Conservation (phyloP, 2,113 vertebrate genomes). For the Meles meles region DNA sequence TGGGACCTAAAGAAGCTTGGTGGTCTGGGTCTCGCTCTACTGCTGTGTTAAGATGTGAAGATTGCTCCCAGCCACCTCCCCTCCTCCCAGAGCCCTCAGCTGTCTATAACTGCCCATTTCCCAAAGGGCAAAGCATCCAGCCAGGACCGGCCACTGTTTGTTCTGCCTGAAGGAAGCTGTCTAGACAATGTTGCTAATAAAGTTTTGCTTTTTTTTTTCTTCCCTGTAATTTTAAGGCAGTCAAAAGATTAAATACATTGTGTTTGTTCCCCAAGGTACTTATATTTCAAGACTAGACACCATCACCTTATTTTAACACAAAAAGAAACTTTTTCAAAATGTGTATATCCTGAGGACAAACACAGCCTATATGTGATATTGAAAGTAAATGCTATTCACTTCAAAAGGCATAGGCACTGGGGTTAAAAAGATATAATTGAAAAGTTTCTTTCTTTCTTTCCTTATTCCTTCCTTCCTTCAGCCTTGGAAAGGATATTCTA, state of each 20-base stretch:
- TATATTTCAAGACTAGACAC: slow-evolving; percentile 2
- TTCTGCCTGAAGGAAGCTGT: slow-evolving; percentile 55
- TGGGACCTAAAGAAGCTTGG: not conserved
- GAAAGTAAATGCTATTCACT: slow-evolving; percentile 8
- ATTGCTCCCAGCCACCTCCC: not conserved
- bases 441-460: not conserved
- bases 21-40: not conserved
- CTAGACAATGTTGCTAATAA: slow-evolving; percentile 58
- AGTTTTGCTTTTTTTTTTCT: slow-evolving; percentile 5
- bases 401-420: not conserved
- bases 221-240: slow-evolving; percentile 46
- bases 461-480: not conserved
- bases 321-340: not conserved
- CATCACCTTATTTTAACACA: not conserved
- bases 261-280: slow-evolving; percentile 14
- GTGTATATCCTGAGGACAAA: not conserved
- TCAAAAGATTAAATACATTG: slow-evolving; percentile 21
- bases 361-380: not conserved
- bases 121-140: not conserved
- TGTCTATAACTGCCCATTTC: not conserved
- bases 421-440: not conserved
- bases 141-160: not conserved
- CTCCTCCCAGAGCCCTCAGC: not conserved
- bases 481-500: not conserved
- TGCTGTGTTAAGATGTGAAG: not conserved